Evolutionary conservation across 2,888 invertebrate genomes (phyloP).

Genomic region (Pecten maximus): DNA sequence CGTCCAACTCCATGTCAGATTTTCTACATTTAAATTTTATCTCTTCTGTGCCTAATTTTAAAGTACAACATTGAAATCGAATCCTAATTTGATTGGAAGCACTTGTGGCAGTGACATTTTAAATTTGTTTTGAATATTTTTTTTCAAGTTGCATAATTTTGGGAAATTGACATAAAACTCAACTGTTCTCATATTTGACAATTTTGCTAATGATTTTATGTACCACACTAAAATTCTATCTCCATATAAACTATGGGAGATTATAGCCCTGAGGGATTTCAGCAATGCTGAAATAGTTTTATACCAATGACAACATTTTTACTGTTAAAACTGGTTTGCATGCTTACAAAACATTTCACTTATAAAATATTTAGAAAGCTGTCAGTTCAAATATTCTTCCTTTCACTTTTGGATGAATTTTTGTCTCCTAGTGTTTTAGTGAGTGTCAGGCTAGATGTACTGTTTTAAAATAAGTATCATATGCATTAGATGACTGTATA

Average conservation of each 20-base stretch:
- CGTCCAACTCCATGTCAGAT: not conserved
- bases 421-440: not conserved
- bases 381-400: not conserved
- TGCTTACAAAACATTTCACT: not conserved
- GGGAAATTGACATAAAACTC: not conserved
- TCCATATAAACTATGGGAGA: not conserved
- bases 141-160: not conserved
- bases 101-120: not conserved
- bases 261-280: not conserved
- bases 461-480: no score
- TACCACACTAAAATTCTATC: not conserved
- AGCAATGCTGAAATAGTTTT: not conserved
- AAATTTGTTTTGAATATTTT: not conserved
- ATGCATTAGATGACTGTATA: no score
- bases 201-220: conserved; percentile 21
- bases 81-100: not conserved
- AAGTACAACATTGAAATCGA: not conserved
- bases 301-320: not conserved
- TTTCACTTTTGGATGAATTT: not conserved
- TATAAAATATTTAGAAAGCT: not conserved
- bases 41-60: not conserved
- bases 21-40: not conserved
- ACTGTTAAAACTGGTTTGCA: not conserved
- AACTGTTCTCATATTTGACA: not conserved
- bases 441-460: not conserved